phyloP scores from a whole-genome alignment of 2,797 vertebrate genomes.

The Babyrousa celebensis region DNA sequence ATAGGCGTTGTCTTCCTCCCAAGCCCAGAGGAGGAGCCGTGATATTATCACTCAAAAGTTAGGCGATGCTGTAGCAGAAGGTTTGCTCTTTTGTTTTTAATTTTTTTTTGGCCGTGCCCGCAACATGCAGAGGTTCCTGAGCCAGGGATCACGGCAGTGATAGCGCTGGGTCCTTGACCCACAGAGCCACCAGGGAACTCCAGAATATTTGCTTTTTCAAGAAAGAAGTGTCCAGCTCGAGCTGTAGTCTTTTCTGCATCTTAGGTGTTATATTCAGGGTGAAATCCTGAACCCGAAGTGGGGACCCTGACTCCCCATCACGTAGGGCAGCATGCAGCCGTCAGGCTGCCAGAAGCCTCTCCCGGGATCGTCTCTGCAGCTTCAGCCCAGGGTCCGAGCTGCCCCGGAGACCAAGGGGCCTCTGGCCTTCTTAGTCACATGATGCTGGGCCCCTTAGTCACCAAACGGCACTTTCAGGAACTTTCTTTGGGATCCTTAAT shows the following conservation, averaged over 20 bases:
- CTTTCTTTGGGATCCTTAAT: background rate
- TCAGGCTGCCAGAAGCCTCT: fast-evolving
- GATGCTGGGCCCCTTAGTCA: background rate
- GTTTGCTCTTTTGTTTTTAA: too few species aligned
- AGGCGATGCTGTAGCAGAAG: background rate
- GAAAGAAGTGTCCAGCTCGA: background rate
- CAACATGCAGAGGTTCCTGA: too few species aligned
- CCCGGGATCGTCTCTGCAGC: fast-evolving
- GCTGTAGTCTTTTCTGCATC: background rate
- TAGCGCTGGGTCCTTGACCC: too few species aligned
- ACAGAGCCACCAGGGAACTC: too few species aligned
- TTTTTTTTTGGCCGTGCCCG: too few species aligned
- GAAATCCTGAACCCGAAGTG: background rate
- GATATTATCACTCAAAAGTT: background rate
- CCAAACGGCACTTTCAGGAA: fast-evolving
- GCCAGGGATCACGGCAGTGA: too few species aligned
- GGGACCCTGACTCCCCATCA: too few species aligned
- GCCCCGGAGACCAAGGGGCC: background rate
- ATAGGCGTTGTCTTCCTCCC: background rate
- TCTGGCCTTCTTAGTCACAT: too few species aligned
- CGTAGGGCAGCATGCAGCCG: fast-evolving
- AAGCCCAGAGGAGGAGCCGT: background rate
- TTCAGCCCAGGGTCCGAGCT: fast-evolving
- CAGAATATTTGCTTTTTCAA: background rate
- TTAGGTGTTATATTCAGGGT: fast-evolving